Evolutionary conservation across 1,140 invertebrate genomes (phyloP).

Genomic region (Trichomalopsis sarcophagae): DNA sequence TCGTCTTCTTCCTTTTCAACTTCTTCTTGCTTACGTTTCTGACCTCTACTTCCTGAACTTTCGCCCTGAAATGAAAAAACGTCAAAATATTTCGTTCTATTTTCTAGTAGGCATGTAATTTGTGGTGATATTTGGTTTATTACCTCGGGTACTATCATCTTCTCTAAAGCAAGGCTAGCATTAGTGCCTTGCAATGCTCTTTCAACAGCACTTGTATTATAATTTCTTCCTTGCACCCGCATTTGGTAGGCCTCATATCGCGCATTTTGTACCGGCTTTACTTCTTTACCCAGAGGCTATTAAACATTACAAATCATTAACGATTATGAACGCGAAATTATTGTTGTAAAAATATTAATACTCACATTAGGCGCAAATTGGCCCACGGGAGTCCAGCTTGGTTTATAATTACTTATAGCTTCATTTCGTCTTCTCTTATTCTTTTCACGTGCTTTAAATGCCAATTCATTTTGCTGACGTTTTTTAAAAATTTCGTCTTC

Average conservation of each 20-base stretch:
- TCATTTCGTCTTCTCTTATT: constrained; percentile 78
- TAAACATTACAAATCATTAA: constrained; percentile 44
- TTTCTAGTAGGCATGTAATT: background rate
- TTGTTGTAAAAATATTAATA: constrained; percentile 35
- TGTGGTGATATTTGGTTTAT: constrained; percentile 3
- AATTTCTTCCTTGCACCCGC: constrained; percentile 72
- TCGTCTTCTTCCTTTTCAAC: constrained; percentile 80
- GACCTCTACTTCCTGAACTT: constrained; percentile 57
- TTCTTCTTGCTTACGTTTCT: constrained; percentile 74
- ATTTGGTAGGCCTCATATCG: constrained; percentile 83
- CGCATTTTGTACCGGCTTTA: constrained; percentile 78
- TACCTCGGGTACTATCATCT: constrained; percentile 72
- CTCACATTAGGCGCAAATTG: constrained; percentile 85
- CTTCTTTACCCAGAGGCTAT: constrained; percentile 73
- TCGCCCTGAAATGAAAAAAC: constrained; percentile 38
- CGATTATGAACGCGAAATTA: background rate
- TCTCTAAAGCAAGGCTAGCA: constrained; percentile 67
- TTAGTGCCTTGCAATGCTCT: constrained; percentile 59
- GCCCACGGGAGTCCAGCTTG: constrained; percentile 82
- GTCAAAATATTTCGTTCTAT: background rate
- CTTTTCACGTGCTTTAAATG: constrained; percentile 87
- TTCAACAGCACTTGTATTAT: constrained; percentile 59
- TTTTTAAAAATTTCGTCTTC: constrained; percentile 99
- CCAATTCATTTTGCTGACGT: constrained; percentile 89
- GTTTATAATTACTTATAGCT: constrained; percentile 76